phyloP scores from a whole-genome alignment of 2,797 vertebrate species.

The Manis pentadactyla region DNA sequence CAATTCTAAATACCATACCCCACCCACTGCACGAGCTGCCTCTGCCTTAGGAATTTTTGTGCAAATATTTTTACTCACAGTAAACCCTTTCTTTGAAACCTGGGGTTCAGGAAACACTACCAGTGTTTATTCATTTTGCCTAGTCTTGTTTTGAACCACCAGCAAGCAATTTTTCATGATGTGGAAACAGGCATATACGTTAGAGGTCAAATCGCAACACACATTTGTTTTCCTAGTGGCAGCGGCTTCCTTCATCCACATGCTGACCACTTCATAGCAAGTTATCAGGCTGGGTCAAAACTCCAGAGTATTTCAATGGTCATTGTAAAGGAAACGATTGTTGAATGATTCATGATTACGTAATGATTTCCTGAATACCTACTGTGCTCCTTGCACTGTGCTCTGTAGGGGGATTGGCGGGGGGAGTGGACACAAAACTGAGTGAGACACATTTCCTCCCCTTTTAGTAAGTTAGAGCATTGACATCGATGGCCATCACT shows the following conservation, averaged over 20 bases:
- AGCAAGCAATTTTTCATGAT: background rate
- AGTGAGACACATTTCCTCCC: background rate
- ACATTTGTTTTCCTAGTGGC: background rate
- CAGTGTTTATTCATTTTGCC: background rate
- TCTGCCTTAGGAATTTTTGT: background rate
- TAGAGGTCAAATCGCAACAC: background rate
- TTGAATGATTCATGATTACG: constrained; percentile 37
- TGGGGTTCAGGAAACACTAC: background rate
- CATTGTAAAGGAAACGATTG: constrained; percentile 11
- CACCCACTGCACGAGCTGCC: background rate
- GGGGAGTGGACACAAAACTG: background rate
- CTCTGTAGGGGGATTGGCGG: background rate
- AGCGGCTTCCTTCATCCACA: background rate
- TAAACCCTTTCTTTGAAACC: background rate
- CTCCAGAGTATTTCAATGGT: background rate
- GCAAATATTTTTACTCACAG: background rate
- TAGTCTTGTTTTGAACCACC: background rate
- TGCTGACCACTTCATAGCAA: background rate
- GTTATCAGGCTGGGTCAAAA: background rate
- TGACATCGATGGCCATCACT: background rate
- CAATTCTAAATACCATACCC: background rate
- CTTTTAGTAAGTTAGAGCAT: background rate
- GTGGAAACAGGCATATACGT: background rate
- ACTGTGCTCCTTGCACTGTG: background rate
- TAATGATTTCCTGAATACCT: background rate